These are phyloP conservation scores for Pelvicachromis taeniatus DNA, from an alignment of 2,113 vertebrate genomes.

Conservation along the genomic window DNA sequence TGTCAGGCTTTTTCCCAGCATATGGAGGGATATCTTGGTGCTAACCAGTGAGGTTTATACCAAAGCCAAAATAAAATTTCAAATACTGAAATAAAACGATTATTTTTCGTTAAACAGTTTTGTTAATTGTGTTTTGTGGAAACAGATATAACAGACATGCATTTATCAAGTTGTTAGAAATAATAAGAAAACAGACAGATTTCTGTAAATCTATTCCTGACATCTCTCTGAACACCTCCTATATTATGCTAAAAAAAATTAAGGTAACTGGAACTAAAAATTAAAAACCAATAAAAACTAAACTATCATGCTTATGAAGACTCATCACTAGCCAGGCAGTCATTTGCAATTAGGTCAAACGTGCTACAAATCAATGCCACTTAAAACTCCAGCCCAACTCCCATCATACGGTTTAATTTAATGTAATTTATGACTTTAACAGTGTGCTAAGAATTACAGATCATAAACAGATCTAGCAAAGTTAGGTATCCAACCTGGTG, in stretches of 20 bases:
- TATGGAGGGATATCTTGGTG: not conserved
- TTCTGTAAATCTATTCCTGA: not conserved
- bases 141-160: not conserved
- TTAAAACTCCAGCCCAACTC: not conserved
- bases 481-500: slow-evolving; percentile 72
- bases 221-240: not conserved
- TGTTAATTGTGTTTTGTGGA: not conserved
- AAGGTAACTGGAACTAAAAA: accelerated
- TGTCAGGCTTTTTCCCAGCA: not conserved
- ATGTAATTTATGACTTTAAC: not conserved
- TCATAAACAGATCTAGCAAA: not conserved
- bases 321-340: not conserved
- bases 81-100: not conserved
- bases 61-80: not conserved
- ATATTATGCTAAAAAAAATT: not conserved
- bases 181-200: not conserved
- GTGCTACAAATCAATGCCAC: not conserved
- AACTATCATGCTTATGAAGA: not conserved
- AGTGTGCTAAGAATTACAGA: not conserved
- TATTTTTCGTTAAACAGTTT: not conserved
- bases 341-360: not conserved
- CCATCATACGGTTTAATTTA: accelerated
- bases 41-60: not conserved
- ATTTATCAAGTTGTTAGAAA: not conserved
- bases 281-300: not conserved